phyloP scores from a whole-genome alignment of 2,888 invertebrate species.

The Pinctada fucata region DNA sequence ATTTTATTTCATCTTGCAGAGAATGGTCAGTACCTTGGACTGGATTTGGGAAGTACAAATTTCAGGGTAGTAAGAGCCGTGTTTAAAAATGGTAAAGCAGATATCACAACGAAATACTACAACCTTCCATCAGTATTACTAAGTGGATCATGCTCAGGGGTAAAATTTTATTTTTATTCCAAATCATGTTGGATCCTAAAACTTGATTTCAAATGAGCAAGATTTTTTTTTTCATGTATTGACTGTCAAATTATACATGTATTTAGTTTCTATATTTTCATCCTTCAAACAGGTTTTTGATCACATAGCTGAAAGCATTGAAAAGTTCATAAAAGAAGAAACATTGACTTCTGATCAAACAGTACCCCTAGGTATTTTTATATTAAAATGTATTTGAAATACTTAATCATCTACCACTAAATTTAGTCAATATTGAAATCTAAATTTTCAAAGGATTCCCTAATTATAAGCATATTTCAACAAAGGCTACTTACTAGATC shows the following conservation, averaged over 20 bases:
- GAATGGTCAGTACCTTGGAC: slow-evolving; percentile 85
- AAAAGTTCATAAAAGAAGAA: slow-evolving; percentile 83
- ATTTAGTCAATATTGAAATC: too few relatives aligned
- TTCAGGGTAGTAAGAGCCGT: slow-evolving; percentile 85
- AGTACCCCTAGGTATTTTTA: slow-evolving; percentile 85
- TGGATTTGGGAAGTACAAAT: slow-evolving; percentile 90
- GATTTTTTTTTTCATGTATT: neutral
- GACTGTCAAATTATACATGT: too few relatives aligned
- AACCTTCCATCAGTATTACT: slow-evolving; percentile 63
- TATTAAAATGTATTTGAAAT: too few relatives aligned
- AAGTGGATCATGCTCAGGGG: slow-evolving; percentile 55
- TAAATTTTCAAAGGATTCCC: too few relatives aligned
- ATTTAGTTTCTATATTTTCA: slow-evolving; percentile 29
- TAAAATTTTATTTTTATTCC: slow-evolving; percentile 24
- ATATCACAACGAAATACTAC: slow-evolving; percentile 66
- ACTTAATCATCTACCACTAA: too few relatives aligned
- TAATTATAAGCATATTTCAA: too few relatives aligned
- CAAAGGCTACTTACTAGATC: too few relatives aligned
- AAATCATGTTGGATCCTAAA: neutral
- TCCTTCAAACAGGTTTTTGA: slow-evolving; percentile 85
- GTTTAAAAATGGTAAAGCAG: slow-evolving; percentile 75
- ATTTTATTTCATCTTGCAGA: slow-evolving; percentile 77
- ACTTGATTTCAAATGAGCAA: neutral
- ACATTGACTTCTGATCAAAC: slow-evolving; percentile 79
- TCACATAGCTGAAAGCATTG: slow-evolving; percentile 86